These are phyloP conservation scores for Apodemus sylvaticus DNA, from an alignment of 2,113 vertebrate genomes.

Conservation along the genomic window DNA sequence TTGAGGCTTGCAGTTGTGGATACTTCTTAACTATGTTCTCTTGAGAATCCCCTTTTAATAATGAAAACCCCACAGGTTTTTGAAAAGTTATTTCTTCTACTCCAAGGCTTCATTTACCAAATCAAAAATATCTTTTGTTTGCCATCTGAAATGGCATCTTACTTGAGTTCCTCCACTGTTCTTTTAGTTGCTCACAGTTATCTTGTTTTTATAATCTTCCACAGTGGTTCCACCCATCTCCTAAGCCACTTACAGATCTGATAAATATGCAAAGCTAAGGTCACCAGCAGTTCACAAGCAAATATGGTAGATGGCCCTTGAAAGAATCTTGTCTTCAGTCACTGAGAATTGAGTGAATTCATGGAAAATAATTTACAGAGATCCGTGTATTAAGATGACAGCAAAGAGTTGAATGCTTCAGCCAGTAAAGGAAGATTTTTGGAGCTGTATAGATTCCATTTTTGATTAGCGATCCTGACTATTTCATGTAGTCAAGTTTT, in stretches of 20 bases:
- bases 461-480: background rate
- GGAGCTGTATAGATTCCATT: background rate
- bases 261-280: background rate
- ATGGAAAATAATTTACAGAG: slow-evolving; percentile 11
- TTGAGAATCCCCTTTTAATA: slow-evolving; percentile 16
- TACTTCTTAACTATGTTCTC: background rate
- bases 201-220: background rate
- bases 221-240: background rate
- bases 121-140: background rate
- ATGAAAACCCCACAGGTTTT: background rate
- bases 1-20: background rate
- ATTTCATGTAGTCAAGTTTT: background rate
- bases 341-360: slow-evolving; percentile 25
- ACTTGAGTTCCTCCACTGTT: background rate
- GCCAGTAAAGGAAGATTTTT: background rate
- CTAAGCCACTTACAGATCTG: background rate
- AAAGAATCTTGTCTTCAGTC: background rate
- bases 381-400: background rate
- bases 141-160: background rate
- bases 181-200: background rate
- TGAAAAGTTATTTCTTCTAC: background rate
- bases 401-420: background rate
- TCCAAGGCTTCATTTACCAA: background rate
- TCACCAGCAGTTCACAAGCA: background rate
- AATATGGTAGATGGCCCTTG: background rate